A percentile compares a stretch with the other conserved stretches of the same genome.
Evolutionary conservation across 2,797 vertebrate genomes (phyloP).

Genomic region (Amblyraja radiata): DNA sequence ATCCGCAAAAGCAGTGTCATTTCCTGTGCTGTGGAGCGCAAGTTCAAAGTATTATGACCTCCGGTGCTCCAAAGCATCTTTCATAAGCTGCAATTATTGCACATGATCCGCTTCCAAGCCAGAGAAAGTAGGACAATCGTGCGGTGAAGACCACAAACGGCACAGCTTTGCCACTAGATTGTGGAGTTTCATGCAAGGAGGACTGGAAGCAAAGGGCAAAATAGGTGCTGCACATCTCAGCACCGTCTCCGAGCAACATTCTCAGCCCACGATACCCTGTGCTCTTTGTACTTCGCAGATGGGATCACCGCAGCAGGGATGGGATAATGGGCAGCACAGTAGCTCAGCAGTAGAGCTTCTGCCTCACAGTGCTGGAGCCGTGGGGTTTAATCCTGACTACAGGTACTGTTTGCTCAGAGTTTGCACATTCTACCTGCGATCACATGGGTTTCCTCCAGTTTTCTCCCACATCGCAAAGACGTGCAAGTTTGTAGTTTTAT

Average conservation of each 20-base stretch:
- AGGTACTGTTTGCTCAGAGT: too few relatives aligned
- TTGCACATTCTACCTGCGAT: too few relatives aligned
- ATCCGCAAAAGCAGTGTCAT: not conserved
- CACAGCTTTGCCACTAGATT: not conserved
- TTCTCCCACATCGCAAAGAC: too few relatives aligned
- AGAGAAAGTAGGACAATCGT: not conserved
- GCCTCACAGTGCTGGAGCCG: too few relatives aligned
- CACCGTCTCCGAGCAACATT: not conserved
- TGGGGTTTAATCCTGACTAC: too few relatives aligned
- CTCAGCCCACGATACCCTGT: not conserved
- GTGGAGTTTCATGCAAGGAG: not conserved
- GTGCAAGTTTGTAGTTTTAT: too few relatives aligned
- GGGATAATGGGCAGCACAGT: too few relatives aligned
- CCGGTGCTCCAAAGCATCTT: not conserved
- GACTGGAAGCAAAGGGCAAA: not conserved
- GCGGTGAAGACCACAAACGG: not conserved
- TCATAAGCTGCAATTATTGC: not conserved
- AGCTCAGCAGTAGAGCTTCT: too few relatives aligned
- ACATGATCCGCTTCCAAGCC: not conserved
- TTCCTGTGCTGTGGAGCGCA: not conserved
- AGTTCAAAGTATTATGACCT: too few relatives aligned
- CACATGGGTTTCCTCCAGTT: too few relatives aligned
- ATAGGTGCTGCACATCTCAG: not conserved
- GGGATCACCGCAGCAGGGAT: not conserved
- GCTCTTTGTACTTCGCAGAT: not conserved